Conservation (phyloP, 2,113 vertebrate genomes). For the Tragelaphus strepsiceros region DNA sequence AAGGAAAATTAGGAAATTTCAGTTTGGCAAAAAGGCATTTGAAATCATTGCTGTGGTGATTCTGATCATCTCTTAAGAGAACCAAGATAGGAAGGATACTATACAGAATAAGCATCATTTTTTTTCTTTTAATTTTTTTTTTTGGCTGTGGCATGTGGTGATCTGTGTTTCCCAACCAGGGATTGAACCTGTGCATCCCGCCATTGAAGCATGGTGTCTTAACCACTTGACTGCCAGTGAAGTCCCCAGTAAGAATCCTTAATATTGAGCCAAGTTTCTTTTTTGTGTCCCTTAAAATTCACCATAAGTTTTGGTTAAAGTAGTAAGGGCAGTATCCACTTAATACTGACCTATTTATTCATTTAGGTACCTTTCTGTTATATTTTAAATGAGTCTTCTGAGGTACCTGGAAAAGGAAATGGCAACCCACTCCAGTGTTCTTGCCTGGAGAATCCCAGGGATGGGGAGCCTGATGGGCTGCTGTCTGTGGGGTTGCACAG, state of each 20-base stretch:
- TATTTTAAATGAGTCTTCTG: neutral
- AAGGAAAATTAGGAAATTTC: neutral
- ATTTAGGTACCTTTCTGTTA: neutral
- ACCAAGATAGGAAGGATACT: neutral
- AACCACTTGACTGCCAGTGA: neutral
- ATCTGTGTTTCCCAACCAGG: neutral
- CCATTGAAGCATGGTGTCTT: neutral
- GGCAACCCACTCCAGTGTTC: no score
- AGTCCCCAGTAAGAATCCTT: neutral
- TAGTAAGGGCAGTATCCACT: neutral
- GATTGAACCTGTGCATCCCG: neutral
- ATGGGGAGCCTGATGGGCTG: no score
- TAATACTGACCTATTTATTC: neutral
- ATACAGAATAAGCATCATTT: neutral
- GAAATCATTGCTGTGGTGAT: neutral
- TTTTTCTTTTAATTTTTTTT: neutral
- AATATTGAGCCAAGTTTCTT: neutral
- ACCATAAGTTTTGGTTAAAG: slow-evolving; percentile 9
- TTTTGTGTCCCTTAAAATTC: neutral
- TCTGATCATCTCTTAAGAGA: slow-evolving; percentile 3
- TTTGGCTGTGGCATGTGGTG: neutral
- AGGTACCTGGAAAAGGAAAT: neutral
- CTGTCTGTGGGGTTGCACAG: no score
- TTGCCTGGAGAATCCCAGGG: no score
- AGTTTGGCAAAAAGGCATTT: neutral